Evolutionary conservation across 2,113 vertebrate genomes (phyloP).

Genomic region (Pipa parva): DNA sequence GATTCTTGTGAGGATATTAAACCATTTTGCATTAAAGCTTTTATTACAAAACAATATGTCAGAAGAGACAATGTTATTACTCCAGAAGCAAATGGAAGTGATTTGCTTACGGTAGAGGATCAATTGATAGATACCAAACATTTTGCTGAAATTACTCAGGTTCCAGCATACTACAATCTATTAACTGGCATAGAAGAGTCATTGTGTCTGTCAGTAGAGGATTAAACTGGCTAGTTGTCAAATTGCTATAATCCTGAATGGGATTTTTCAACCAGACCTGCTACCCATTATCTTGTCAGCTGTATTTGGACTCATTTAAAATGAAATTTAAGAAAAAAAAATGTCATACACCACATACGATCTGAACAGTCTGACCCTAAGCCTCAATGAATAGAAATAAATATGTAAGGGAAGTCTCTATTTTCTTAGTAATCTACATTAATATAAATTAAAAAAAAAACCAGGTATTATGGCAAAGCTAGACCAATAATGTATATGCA

Average conservation of each 20-base stretch:
- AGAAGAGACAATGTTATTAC: slow-evolving; percentile 42
- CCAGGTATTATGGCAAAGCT: too few species aligned
- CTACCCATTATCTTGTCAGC: background rate
- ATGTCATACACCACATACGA: background rate
- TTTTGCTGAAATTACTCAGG: slow-evolving; percentile 36
- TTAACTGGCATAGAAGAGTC: slow-evolving; percentile 8
- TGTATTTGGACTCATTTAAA: background rate
- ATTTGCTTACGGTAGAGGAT: slow-evolving; percentile 40
- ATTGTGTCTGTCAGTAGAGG: slow-evolving; percentile 19
- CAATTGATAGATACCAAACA: slow-evolving; percentile 42
- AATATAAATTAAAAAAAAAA: too few species aligned
- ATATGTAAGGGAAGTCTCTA: too few species aligned
- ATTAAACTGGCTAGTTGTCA: slow-evolving; percentile 23
- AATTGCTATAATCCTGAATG: slow-evolving; percentile 9
- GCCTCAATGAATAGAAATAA: too few species aligned
- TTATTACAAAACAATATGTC: slow-evolving; percentile 44
- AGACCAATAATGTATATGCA: too few species aligned
- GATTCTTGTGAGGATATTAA: slow-evolving; percentile 36
- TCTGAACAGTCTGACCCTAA: too few species aligned
- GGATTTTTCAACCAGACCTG: background rate
- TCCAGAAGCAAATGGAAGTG: slow-evolving; percentile 32
- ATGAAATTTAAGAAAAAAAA: background rate
- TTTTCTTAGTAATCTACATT: too few species aligned
- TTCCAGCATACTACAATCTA: slow-evolving; percentile 22
- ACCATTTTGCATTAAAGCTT: slow-evolving; percentile 40